Conservation (phyloP, 2,888 invertebrate genomes). For the Chymomyza amoena region DNA sequence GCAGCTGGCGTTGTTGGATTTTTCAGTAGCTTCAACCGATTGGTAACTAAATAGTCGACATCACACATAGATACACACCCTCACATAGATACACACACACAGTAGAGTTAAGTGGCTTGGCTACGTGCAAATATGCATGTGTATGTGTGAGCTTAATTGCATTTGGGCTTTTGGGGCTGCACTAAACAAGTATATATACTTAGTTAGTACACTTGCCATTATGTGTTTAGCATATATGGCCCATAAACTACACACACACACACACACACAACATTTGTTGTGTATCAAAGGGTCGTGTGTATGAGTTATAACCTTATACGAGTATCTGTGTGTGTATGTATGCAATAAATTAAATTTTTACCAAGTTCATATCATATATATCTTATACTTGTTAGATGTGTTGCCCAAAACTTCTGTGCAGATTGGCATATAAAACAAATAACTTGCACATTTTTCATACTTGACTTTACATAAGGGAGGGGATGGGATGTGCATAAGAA, state of each 20-base stretch:
- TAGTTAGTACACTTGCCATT: slow-evolving; percentile 13
- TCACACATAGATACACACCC: neutral
- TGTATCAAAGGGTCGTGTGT: slow-evolving; percentile 30
- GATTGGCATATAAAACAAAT: slow-evolving; percentile 43
- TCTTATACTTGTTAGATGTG: slow-evolving; percentile 20
- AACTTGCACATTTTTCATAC: slow-evolving; percentile 23
- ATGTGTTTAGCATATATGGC: slow-evolving; percentile 14
- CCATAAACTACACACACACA: slow-evolving; percentile 7
- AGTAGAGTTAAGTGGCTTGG: slow-evolving; percentile 33
- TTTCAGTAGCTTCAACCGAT: neutral
- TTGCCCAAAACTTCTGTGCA: slow-evolving; percentile 29
- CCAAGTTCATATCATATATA: slow-evolving; percentile 36
- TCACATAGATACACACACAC: slow-evolving; percentile 4
- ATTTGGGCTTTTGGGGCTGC: slow-evolving; percentile 44
- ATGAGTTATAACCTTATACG: slow-evolving; percentile 34
- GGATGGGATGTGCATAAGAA: neutral
- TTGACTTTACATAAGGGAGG: slow-evolving; percentile 8
- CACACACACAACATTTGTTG: neutral
- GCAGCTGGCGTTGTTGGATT: neutral
- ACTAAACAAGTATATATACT: slow-evolving; percentile 15
- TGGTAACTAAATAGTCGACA: slow-evolving; percentile 11
- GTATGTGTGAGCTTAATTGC: slow-evolving; percentile 53
- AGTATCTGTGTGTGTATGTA: neutral
- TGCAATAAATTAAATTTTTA: slow-evolving; percentile 48
- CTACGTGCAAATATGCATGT: neutral